Base-by-base conservation (phyloP, 2,797 vertebrate species). In the Varecia variegata region DNA sequence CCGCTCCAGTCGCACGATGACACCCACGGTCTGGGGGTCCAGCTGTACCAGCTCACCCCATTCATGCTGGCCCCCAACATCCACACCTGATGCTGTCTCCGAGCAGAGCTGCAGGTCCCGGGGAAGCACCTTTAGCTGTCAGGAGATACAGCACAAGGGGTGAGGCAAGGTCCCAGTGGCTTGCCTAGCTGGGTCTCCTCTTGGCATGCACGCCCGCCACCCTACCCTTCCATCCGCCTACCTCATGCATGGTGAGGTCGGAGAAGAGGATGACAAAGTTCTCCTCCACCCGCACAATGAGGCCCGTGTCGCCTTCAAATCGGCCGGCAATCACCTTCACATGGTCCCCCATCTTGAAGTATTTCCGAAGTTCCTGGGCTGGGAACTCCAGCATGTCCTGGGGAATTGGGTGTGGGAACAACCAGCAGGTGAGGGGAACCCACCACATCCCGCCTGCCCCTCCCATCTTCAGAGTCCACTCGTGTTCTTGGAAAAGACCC, bases 241-340 rank as follows among this genome's bases (percentile, higher is more conserved):
- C 99, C 99, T 99, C 99, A 0, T 99, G 99, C 99, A 99, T 99
- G 92, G 99, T 99, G 96, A 99, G 99, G 97, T 99, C 99, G 0
- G 99, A 99, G 97, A 99, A 99, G 1, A 99, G 99, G 98, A 99
- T 99, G 87, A 99, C 99, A 0, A 99, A 99, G 97, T 99, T 99
- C 96, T 99, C 99, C 96, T 99, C 99, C 94, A 99, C 99, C 0
- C 99, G 94, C 68, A 99, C 99, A 12, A 99, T 99, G 58, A 99
- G 99, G 2, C 99, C 99, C 0, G 99, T 99, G 98, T 99, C 99
- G 0, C 99, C 99, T 89, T 99, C 99, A 1, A 99, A 99, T 0
- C 99, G 98, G 0, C 99, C 99, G 0, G 99, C 99, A 0, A 99
- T 99, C 95, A 99, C 99, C 96, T 99, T 99, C 83, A 99, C 99